Evolutionary conservation across 1,140 invertebrate species (phyloP).

Genomic region (Aphis craccivora): DNA sequence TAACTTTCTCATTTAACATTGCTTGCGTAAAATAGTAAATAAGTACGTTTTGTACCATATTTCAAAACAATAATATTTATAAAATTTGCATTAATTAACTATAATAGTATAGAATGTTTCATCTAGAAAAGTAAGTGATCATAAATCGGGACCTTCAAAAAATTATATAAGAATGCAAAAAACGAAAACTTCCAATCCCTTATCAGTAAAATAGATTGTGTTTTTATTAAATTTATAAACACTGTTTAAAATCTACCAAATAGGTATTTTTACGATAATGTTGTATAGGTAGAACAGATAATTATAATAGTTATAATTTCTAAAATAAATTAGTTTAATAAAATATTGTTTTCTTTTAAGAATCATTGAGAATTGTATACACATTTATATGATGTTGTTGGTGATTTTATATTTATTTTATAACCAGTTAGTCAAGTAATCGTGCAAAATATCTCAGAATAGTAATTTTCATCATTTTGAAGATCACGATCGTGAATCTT

Average conservation of each 20-base stretch:
- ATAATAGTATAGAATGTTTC: not conserved
- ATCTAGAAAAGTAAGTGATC: not conserved
- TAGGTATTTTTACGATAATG: not conserved
- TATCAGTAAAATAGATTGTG: not conserved
- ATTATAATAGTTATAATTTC: not conserved
- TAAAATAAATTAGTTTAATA: not conserved
- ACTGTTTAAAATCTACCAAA: not conserved
- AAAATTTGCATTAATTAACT: not conserved
- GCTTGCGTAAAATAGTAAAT: not conserved
- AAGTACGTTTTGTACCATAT: not conserved
- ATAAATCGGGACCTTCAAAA: not conserved
- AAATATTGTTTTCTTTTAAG: not conserved
- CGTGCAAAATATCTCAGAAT: constrained; percentile 8
- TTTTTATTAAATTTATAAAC: not conserved
- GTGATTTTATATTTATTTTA: constrained; percentile 10
- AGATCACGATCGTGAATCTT: constrained; percentile 26
- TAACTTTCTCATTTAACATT: not conserved
- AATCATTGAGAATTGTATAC: not conserved
- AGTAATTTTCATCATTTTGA: not conserved
- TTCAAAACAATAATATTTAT: not conserved
- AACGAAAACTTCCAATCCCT: not conserved
- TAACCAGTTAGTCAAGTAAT: constrained; percentile 18
- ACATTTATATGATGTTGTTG: not conserved
- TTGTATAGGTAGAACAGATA: not conserved
- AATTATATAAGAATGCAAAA: not conserved